A percentile compares a stretch with the other conserved stretches of the same genome.
These are phyloP conservation scores for Xylocampa areola DNA, from an alignment of 2,888 invertebrate species.

Conservation along the genomic window DNA sequence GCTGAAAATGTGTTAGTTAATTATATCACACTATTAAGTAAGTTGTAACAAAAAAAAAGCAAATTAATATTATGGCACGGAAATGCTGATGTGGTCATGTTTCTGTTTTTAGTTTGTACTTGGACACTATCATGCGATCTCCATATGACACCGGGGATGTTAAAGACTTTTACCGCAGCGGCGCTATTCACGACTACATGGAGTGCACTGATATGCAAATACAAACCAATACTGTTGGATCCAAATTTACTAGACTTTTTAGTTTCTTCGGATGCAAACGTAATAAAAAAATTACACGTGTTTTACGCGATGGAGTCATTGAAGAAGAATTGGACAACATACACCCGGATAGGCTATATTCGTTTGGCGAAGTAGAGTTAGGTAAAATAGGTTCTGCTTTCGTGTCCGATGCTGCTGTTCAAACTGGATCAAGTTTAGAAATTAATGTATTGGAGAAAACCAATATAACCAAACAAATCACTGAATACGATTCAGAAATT, in stretches of 20 bases:
- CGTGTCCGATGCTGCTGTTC: conserved; percentile 67
- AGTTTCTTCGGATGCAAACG: conserved; percentile 54
- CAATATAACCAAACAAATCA: background rate
- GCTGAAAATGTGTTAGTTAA: conserved; percentile 78
- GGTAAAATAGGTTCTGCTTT: conserved; percentile 59
- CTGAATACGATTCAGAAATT: conserved; percentile 7
- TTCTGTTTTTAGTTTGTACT: conserved; percentile 72
- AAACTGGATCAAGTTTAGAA: conserved; percentile 79
- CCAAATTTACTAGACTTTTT: conserved; percentile 36
- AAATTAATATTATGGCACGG: background rate
- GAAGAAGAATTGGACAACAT: conserved; percentile 22
- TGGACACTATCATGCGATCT: conserved; percentile 80
- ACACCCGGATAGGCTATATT: conserved; percentile 57
- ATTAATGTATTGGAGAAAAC: conserved; percentile 41
- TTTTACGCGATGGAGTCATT: conserved; percentile 17
- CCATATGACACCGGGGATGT: conserved; percentile 69
- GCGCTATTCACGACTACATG: conserved; percentile 61
- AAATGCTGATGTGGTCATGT: background rate
- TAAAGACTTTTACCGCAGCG: conserved; percentile 59
- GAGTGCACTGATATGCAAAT: conserved; percentile 26
- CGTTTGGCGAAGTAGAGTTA: conserved; percentile 76
- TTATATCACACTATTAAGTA: background rate
- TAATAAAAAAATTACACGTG: conserved; percentile 23
- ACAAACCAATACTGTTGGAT: conserved; percentile 29
- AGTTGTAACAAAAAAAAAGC: background rate